Conservation (phyloP, 2,113 vertebrate species). For the Muscicapa adusta region DNA sequence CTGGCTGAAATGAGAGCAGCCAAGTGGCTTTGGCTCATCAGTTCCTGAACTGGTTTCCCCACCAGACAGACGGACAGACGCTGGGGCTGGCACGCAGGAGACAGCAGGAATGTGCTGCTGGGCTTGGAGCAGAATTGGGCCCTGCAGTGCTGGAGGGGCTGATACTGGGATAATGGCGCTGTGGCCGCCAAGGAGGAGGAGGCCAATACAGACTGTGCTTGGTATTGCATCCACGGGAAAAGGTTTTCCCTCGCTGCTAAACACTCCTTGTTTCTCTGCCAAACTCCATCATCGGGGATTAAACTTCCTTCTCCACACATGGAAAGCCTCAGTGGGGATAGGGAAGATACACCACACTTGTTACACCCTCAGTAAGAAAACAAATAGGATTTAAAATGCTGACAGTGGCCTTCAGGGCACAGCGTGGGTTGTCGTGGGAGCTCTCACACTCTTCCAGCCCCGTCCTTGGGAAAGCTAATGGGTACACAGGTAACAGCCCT, state of each 20-base stretch:
- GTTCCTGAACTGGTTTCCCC: constrained; percentile 26
- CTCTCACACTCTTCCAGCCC: background rate
- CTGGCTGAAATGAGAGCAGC: background rate
- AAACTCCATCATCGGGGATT: background rate
- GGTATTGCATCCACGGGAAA: background rate
- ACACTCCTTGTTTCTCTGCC: background rate
- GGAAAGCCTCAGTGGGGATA: background rate
- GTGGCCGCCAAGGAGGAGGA: background rate
- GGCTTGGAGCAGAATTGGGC: background rate
- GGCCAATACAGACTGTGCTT: rapidly evolving
- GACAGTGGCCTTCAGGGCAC: background rate
- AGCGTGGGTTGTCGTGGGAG: rapidly evolving
- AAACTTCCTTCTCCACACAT: rapidly evolving
- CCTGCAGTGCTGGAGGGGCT: background rate
- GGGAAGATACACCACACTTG: rapidly evolving
- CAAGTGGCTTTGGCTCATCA: background rate
- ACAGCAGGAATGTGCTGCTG: background rate
- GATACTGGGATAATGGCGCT: background rate
- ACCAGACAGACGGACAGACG: background rate
- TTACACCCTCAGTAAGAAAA: background rate
- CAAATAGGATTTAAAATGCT: background rate
- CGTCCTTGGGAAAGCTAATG: background rate
- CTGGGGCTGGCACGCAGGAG: background rate
- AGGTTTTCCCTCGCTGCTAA: background rate
- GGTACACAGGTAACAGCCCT: background rate